Evolutionary conservation across 2,113 vertebrate genomes (phyloP).

Genomic region (Embiotoca jacksoni): DNA sequence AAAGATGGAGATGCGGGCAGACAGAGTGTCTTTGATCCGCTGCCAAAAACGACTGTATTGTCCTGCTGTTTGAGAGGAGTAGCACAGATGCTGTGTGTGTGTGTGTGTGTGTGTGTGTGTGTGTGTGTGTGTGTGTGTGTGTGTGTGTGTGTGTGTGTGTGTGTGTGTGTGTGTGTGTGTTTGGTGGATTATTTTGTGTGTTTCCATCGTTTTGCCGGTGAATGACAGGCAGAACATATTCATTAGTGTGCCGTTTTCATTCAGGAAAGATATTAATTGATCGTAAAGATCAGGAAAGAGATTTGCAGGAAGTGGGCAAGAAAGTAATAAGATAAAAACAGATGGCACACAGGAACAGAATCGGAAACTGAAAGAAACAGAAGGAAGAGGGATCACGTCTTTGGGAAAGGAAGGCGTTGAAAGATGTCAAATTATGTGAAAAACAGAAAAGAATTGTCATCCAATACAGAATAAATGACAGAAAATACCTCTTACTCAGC

Average conservation of each 20-base stretch:
- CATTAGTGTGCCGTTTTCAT: constrained; percentile 50
- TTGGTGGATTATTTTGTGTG: too few relatives aligned
- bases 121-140: too few relatives aligned
- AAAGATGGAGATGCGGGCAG: constrained; percentile 10
- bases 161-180: background rate
- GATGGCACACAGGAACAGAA: background rate
- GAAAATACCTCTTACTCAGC: background rate
- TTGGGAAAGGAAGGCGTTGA: background rate
- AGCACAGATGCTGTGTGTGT: background rate
- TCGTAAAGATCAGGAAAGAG: constrained; percentile 46
- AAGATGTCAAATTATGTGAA: background rate
- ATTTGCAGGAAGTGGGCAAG: constrained; percentile 21
- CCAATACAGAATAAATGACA: background rate
- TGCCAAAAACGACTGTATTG: constrained; percentile 55
- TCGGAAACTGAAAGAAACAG: background rate
- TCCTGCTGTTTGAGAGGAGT: constrained; percentile 36
- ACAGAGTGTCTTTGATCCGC: constrained; percentile 57
- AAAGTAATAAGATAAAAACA: background rate
- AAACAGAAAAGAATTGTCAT: constrained; percentile 6
- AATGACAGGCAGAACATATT: constrained; percentile 53
- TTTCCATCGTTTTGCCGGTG: background rate
- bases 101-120: background rate
- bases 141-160: too few relatives aligned
- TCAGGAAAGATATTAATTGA: constrained; percentile 34
- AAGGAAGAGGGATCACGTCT: background rate